Percentiles rank a stretch among this genome's conserved stretches.
These are phyloP conservation scores for Arothron firmamentum DNA, from an alignment of 2,113 vertebrate genomes.

Conservation along the genomic window DNA sequence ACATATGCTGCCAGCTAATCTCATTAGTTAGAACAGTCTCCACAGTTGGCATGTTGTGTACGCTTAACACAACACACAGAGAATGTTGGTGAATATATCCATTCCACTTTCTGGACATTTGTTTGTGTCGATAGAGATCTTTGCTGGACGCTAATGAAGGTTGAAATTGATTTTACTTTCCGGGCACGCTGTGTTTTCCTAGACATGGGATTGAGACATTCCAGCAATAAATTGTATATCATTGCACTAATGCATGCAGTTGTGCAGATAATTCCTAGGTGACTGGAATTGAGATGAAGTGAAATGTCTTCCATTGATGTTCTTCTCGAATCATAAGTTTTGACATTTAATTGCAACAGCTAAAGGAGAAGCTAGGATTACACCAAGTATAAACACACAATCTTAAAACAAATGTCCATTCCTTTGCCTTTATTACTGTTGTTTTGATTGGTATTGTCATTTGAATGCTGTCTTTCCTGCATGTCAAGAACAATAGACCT, in stretches of 20 bases:
- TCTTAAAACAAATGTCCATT: not conserved
- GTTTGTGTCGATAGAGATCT: slow-evolving; percentile 51
- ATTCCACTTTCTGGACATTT: slow-evolving; percentile 58
- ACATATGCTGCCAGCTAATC: slow-evolving; percentile 62
- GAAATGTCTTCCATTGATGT: not conserved
- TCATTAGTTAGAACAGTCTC: slow-evolving; percentile 63
- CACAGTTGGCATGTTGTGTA: slow-evolving; percentile 65
- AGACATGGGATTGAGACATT: slow-evolving; percentile 35
- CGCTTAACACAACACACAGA: slow-evolving; percentile 40
- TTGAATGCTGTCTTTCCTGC: slow-evolving; percentile 8
- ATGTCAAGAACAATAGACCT: slow-evolving; percentile 42
- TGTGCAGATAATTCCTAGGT: slow-evolving; percentile 21
- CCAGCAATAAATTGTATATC: slow-evolving; percentile 49
- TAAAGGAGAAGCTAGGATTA: not conserved
- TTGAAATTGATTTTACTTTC: slow-evolving; percentile 64
- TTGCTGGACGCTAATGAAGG: slow-evolving; percentile 54
- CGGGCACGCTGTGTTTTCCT: slow-evolving; percentile 49
- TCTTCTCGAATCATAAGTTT: not conserved
- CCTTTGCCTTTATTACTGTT: slow-evolving; percentile 18
- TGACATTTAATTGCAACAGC: no score
- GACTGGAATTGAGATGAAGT: slow-evolving; percentile 27
- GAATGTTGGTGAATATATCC: slow-evolving; percentile 51
- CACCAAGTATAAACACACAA: not conserved
- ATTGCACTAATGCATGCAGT: slow-evolving; percentile 45
- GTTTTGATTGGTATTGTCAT: not conserved